These are phyloP conservation scores for Poeciliopsis turneri DNA, from an alignment of 2,797 vertebrate species.

Conservation along the genomic window DNA sequence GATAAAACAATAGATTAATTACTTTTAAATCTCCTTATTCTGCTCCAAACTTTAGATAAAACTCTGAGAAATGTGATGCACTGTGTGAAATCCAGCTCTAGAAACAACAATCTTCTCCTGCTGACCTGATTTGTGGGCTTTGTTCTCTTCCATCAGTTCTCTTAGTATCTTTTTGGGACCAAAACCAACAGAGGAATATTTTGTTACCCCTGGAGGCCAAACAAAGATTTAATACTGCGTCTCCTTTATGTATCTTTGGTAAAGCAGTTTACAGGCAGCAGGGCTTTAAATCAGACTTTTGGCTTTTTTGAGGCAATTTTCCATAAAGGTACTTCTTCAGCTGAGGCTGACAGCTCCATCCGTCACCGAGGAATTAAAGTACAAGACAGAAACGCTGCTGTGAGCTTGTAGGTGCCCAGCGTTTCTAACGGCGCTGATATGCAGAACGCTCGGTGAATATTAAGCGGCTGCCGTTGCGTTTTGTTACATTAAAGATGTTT, in stretches of 20 bases:
- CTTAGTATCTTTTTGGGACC: not conserved
- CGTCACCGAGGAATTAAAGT: constrained; percentile 7
- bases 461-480: not conserved
- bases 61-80: not conserved
- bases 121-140: not conserved
- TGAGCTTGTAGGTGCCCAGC: not conserved
- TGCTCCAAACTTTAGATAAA: not conserved
- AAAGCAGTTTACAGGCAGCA: not conserved
- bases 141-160: not conserved
- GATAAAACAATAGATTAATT: not conserved
- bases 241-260: not conserved
- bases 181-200: not conserved
- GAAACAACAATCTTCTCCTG: not conserved
- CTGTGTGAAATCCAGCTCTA: not conserved
- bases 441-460: not conserved
- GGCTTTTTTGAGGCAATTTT: not conserved
- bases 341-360: constrained; percentile 4
- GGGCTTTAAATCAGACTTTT: constrained; percentile 4
- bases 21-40: not conserved
- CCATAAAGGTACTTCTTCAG: not conserved
- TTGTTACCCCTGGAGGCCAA: not conserved
- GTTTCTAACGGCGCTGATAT: not conserved
- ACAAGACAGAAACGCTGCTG: constrained; percentile 11
- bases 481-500: constrained; percentile 2
- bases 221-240: not conserved